These are phyloP conservation scores for Corythaixoides concolor DNA, from an alignment of 2,113 vertebrate genomes.

Conservation along the genomic window DNA sequence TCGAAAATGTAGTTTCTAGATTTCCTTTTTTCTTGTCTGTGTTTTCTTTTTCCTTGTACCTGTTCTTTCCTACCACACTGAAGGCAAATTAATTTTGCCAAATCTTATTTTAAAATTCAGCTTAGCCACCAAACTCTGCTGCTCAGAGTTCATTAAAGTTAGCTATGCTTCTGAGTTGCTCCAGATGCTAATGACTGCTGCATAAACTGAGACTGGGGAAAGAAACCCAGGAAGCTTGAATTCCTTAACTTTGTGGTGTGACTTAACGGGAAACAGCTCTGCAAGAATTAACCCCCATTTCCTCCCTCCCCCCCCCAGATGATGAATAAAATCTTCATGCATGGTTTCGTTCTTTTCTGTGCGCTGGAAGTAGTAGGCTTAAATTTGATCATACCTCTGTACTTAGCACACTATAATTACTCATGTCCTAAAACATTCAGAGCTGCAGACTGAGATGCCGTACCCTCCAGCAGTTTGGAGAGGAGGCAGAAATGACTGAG, in stretches of 20 bases:
- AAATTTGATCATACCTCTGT: constrained; percentile 21
- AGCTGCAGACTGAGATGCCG: background rate
- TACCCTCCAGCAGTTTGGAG: background rate
- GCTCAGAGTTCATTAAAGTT: background rate
- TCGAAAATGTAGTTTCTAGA: background rate
- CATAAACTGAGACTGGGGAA: background rate
- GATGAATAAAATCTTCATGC: background rate
- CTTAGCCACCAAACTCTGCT: background rate
- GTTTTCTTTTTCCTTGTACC: background rate
- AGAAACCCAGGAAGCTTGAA: background rate
- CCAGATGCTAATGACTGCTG: background rate
- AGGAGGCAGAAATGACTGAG: background rate
- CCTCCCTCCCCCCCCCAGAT: background rate
- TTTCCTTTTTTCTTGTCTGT: background rate
- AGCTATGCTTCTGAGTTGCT: background rate
- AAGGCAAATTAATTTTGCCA: background rate
- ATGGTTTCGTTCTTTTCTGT: background rate
- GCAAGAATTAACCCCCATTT: background rate
- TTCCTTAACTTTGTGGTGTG: background rate
- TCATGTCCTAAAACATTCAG: background rate
- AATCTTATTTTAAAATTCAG: background rate
- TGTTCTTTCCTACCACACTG: background rate
- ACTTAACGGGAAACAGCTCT: background rate
- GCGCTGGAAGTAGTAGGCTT: background rate
- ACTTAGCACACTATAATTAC: background rate